Conservation (phyloP, 1,140 invertebrate species). For the Drosophila cardini region DNA sequence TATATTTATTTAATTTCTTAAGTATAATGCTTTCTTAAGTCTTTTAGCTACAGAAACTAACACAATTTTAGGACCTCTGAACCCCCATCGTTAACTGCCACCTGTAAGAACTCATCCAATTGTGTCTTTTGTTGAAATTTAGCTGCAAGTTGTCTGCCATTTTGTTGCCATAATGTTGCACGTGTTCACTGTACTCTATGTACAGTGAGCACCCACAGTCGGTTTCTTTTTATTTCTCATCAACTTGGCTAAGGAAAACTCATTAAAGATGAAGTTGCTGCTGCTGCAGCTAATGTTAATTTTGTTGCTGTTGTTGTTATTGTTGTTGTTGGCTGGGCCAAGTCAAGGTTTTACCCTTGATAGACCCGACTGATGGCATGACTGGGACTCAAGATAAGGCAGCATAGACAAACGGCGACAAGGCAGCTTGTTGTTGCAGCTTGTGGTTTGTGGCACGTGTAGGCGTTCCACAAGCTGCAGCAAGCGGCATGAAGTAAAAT, state of each 20-base stretch:
- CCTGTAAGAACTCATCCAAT: not conserved
- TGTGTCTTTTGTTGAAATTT: conserved; percentile 7
- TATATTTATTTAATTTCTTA: too few relatives aligned
- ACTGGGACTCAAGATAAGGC: conserved; percentile 64
- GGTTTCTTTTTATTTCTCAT: not conserved
- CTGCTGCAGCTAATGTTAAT: conserved; percentile 3
- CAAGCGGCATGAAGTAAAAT: conserved; percentile 60
- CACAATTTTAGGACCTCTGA: not conserved
- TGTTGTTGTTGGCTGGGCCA: conserved; percentile 35
- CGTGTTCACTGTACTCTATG: conserved; percentile 8
- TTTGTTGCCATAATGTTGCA: conserved; percentile 14
- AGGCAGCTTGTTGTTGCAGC: not conserved
- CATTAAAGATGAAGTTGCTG: conserved; percentile 41
- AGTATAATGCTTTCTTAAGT: not conserved
- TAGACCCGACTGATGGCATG: conserved; percentile 61
- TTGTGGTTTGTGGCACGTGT: conserved; percentile 52
- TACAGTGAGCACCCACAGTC: conserved; percentile 17
- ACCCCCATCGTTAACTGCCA: not conserved
- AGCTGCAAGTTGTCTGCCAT: conserved; percentile 2
- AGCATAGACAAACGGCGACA: not conserved
- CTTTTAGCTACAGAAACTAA: not conserved
- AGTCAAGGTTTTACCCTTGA: conserved; percentile 61
- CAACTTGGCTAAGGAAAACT: conserved; percentile 30
- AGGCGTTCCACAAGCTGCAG: conserved; percentile 57
- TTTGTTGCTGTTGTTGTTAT: not conserved